phyloP scores from a whole-genome alignment of 1,140 invertebrate species.

The Ladona fulva region DNA sequence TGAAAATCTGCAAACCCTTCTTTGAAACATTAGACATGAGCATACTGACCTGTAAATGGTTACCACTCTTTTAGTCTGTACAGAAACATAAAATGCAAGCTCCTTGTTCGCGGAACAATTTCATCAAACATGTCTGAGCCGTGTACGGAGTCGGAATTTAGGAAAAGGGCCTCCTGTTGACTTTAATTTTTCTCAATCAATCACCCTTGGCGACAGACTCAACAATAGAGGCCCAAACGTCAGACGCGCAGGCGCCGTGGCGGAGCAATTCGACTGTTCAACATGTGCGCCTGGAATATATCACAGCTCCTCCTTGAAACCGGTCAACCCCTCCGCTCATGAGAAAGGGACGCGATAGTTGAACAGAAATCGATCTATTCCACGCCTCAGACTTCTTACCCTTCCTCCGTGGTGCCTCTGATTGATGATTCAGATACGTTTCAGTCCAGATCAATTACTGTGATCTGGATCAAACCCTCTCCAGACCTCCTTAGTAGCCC shows the following conservation, averaged over 20 bases:
- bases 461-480: background rate
- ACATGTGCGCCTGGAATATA: slow-evolving; percentile 4
- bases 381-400: background rate
- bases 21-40: too few relatives aligned
- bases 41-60: too few relatives aligned
- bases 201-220: background rate
- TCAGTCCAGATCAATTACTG: background rate
- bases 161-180: background rate
- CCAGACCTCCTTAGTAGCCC: background rate
- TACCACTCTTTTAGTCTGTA: too few relatives aligned
- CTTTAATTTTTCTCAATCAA: slow-evolving; percentile 4
- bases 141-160: background rate
- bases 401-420: background rate
- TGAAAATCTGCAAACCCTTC: too few relatives aligned
- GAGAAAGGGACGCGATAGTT: background rate
- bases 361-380: background rate
- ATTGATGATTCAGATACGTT: background rate
- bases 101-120: background rate
- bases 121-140: background rate
- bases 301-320: background rate
- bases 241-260: background rate
- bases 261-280: background rate
- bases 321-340: too few relatives aligned
- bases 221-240: background rate
- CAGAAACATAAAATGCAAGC: too few relatives aligned